Evolutionary conservation across 2,888 invertebrate species (phyloP).

Genomic region (Ophion ellenae): DNA sequence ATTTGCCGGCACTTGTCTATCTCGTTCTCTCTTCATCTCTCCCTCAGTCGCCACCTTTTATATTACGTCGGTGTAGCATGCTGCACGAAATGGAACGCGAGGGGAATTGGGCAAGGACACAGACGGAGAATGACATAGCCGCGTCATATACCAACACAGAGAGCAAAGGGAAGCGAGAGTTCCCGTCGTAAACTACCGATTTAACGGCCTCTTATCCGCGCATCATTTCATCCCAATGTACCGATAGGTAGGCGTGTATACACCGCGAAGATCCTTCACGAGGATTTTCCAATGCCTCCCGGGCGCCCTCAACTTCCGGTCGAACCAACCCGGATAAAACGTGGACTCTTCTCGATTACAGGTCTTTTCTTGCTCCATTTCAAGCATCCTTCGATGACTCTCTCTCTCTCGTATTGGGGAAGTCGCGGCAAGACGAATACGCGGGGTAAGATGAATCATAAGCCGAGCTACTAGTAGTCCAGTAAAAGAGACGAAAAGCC

Average conservation of each 20-base stretch:
- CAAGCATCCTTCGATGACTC: neutral
- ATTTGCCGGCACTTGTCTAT: neutral
- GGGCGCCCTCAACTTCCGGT: slow-evolving; percentile 56
- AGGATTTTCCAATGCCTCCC: slow-evolving; percentile 43
- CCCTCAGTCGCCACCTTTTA: slow-evolving; percentile 25
- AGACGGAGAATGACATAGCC: no score
- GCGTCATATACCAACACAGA: slow-evolving; percentile 16
- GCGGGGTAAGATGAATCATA: no score
- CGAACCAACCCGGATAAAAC: slow-evolving; percentile 66
- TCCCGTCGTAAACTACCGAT: slow-evolving; percentile 61
- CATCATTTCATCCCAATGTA: slow-evolving; percentile 78
- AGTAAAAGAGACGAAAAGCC: no score
- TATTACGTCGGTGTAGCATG: slow-evolving; percentile 36
- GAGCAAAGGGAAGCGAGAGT: slow-evolving; percentile 17
- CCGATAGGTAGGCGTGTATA: neutral
- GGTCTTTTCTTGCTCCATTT: neutral
- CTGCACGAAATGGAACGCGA: neutral
- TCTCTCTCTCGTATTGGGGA: no score
- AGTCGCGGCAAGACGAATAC: no score
- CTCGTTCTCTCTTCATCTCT: neutral
- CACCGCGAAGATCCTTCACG: slow-evolving; percentile 33
- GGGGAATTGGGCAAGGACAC: neutral
- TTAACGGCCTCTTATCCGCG: slow-evolving; percentile 75
- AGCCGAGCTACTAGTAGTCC: no score
- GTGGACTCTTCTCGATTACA: slow-evolving; percentile 15